These are phyloP conservation scores for Nasalis larvatus DNA, from an alignment of 2,113 vertebrate species.

Conservation along the genomic window DNA sequence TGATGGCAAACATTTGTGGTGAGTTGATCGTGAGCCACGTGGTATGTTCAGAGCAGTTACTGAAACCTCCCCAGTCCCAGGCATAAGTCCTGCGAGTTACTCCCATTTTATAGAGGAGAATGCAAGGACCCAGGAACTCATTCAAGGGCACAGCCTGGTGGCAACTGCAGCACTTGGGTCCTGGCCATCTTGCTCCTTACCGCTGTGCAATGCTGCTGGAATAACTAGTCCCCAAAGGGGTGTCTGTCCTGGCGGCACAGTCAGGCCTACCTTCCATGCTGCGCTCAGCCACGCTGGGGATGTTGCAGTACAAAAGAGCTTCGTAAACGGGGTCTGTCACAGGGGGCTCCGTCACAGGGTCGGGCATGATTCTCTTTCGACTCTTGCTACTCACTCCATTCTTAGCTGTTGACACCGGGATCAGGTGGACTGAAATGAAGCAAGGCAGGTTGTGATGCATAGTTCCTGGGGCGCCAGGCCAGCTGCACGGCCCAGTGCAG, in stretches of 20 bases:
- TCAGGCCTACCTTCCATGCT: conserved; percentile 93
- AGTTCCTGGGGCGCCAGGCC: accelerated
- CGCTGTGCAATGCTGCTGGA: background rate
- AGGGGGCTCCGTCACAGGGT: conserved; percentile 88
- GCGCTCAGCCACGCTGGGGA: conserved; percentile 90
- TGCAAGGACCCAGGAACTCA: background rate
- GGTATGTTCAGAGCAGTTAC: background rate
- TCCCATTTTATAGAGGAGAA: background rate
- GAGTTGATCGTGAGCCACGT: accelerated
- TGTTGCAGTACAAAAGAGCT: conserved; percentile 94
- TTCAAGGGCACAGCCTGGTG: background rate
- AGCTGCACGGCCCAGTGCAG: accelerated
- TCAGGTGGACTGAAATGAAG: conserved; percentile 89
- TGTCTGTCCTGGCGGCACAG: accelerated
- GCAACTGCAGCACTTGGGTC: background rate
- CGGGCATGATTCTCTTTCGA: conserved; percentile 92
- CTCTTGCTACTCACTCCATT: conserved; percentile 87
- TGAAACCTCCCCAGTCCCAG: background rate
- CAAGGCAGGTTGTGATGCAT: background rate
- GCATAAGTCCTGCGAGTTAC: background rate
- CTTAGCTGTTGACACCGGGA: conserved; percentile 86
- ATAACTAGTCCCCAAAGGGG: background rate
- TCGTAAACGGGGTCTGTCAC: conserved; percentile 90
- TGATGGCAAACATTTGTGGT: background rate
- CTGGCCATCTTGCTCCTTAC: accelerated